Base-by-base conservation (phyloP, 2,113 vertebrate species). In the Uria lomvia region DNA sequence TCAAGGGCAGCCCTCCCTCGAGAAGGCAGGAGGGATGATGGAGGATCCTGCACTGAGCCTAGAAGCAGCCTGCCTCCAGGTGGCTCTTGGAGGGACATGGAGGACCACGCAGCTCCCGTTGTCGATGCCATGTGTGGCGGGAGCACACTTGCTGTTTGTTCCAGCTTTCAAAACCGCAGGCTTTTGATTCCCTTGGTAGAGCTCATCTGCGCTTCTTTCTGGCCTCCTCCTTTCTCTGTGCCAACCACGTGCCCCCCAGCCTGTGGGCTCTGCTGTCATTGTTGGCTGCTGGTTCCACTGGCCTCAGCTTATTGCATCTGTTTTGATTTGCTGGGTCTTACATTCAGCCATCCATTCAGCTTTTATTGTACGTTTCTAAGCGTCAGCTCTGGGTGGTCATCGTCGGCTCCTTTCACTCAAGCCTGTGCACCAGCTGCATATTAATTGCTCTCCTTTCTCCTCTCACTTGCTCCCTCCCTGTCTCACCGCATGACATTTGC, bases 201-300 rank as follows among this genome's bases (percentile, higher is more conserved):
- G 73, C 80, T 97, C 96, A 91, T 95, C 92, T 93, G 91, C 0
- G 22, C 76, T 95, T 87, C 95, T 92, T 78, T 91, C 91, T 70
- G 80, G 73, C 80, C 94, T 91, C 86, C 91, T 92, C 84, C 95
- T 79, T 59, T 76, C 88, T 81, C 77, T 52, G 94, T 92, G 97
- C 94, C 97, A 97, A 26, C 86, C 92, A 82, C 34, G 47, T 96
- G 87, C 49, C 74, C 90, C 85, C 17, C 89, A 92, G 83, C 74
- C 86, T 40, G 0, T 58, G 89, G 89, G 94, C 89, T 95, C 86
- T 93, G 89, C 94, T 96, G 89, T 95, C 92, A 17, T 23, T 92
- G 80, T 76, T 97, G 97, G 91, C 95, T 96, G 83, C 95, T 93
- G 92, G 79, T 97, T 93, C 92, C 76, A 62, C 90, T 94, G 94